Conservation (phyloP, 1,140 invertebrate species). For the Magallana angulata region DNA sequence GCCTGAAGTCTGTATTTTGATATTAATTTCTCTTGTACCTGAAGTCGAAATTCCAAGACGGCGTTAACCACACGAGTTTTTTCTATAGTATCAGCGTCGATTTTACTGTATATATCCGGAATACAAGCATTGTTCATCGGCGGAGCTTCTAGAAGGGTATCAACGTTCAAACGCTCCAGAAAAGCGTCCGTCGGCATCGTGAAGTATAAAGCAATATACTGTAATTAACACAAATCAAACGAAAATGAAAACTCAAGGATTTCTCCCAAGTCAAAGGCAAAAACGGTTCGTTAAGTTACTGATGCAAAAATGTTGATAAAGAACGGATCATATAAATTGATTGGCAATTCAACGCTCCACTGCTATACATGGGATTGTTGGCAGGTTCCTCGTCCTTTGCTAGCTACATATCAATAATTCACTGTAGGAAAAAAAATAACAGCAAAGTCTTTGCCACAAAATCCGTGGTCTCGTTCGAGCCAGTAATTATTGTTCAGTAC, state of each 20-base stretch:
- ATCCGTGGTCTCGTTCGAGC: neutral
- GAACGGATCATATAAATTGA: neutral
- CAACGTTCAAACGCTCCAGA: constrained; percentile 38
- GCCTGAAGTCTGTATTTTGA: constrained; percentile 63
- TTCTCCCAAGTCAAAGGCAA: neutral
- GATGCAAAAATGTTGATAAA: neutral
- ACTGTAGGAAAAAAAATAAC: neutral
- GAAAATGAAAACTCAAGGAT: neutral
- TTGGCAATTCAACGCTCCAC: neutral
- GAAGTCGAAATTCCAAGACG: constrained; percentile 62
- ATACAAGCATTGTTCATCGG: constrained; percentile 72
- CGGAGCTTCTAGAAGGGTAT: constrained; percentile 52
- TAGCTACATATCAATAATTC: too few species aligned
- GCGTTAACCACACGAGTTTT: constrained; percentile 70
- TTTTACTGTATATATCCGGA: constrained; percentile 71
- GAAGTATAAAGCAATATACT: neutral
- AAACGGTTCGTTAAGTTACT: neutral
- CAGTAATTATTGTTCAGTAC: neutral
- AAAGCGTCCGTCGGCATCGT: constrained; percentile 42
- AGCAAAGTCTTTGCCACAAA: neutral
- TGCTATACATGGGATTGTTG: neutral
- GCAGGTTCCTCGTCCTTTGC: neutral
- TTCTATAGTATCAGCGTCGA: constrained; percentile 72
- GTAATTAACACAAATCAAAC: constrained; percentile 10
- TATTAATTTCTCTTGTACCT: constrained; percentile 66